Conservation (phyloP, 2,113 vertebrate species). For the Corvus hawaiiensis region DNA sequence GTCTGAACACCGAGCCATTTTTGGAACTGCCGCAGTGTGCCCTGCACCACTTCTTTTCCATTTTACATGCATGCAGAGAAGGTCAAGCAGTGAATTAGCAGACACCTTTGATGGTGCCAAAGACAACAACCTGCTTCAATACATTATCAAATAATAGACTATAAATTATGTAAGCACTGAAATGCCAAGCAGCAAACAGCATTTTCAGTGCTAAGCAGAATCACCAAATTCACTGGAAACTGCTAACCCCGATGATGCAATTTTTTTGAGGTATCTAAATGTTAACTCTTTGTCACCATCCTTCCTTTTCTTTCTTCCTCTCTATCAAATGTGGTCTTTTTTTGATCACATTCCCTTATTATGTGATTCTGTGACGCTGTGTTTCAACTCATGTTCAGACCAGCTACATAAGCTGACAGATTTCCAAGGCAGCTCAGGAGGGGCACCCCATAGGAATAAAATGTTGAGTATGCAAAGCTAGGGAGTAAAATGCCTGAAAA, state of each 20-base stretch:
- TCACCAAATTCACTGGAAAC: not conserved
- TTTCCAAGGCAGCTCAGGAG: not conserved
- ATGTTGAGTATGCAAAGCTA: not conserved
- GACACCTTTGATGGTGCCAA: conserved; percentile 42
- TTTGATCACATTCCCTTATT: not conserved
- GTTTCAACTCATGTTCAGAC: not conserved
- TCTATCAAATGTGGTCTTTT: not conserved
- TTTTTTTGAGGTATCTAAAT: not conserved
- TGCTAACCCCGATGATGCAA: not conserved
- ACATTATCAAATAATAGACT: conserved; percentile 53
- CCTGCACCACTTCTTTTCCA: not conserved
- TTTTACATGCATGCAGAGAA: conserved; percentile 30
- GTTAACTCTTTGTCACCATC: not conserved
- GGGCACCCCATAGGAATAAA: not conserved
- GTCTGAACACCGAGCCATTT: not conserved
- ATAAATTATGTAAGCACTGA: conserved; percentile 54
- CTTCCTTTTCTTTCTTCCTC: not conserved
- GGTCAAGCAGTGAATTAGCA: conserved; percentile 51
- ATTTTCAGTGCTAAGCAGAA: conserved; percentile 39
- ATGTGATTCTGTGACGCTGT: not conserved
- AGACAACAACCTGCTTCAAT: conserved; percentile 47
- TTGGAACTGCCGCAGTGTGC: not conserved
- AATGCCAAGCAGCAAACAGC: conserved; percentile 49
- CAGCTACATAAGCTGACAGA: not conserved
- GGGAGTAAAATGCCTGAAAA: not conserved